A percentile compares a stretch with the other conserved stretches of the same genome.
These are phyloP conservation scores for Silurus aristotelis DNA, from an alignment of 2,797 vertebrate genomes.

Conservation along the genomic window DNA sequence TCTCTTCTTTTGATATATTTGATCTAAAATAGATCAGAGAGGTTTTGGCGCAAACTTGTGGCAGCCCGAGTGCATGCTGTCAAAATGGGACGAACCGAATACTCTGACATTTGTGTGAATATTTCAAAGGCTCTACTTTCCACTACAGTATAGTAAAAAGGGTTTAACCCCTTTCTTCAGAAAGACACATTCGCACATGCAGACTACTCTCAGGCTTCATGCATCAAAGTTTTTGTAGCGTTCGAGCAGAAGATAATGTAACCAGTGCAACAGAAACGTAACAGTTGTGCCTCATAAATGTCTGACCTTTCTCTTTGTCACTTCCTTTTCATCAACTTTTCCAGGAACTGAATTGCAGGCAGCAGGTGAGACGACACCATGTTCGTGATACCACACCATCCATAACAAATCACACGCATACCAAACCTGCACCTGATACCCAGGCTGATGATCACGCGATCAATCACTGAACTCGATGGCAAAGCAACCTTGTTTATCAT, in stretches of 20 bases:
- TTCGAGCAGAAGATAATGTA: slow-evolving; percentile 2
- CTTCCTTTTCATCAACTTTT: slow-evolving; percentile 77
- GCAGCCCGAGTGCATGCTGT: neutral
- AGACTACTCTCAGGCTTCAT: neutral
- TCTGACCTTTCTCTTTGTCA: slow-evolving; percentile 72
- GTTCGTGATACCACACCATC: slow-evolving; percentile 2
- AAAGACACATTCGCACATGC: neutral
- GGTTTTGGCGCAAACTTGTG: neutral
- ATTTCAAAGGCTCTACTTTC: neutral
- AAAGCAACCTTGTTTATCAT: neutral
- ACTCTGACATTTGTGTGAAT: neutral
- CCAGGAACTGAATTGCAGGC: slow-evolving; percentile 68
- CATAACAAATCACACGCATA: neutral
- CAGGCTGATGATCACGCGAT: slow-evolving; percentile 5
- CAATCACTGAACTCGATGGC: neutral
- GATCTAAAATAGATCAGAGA: neutral
- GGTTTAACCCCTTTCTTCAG: neutral
- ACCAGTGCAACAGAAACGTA: neutral
- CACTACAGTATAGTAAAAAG: neutral
- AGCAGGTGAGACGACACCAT: slow-evolving; percentile 15
- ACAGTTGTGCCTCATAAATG: slow-evolving; percentile 24
- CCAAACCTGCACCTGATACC: neutral
- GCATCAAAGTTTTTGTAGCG: neutral
- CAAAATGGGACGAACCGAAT: neutral
- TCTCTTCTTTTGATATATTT: neutral